phyloP scores from a whole-genome alignment of 2,113 vertebrate species.

The Gorilla gorilla region DNA sequence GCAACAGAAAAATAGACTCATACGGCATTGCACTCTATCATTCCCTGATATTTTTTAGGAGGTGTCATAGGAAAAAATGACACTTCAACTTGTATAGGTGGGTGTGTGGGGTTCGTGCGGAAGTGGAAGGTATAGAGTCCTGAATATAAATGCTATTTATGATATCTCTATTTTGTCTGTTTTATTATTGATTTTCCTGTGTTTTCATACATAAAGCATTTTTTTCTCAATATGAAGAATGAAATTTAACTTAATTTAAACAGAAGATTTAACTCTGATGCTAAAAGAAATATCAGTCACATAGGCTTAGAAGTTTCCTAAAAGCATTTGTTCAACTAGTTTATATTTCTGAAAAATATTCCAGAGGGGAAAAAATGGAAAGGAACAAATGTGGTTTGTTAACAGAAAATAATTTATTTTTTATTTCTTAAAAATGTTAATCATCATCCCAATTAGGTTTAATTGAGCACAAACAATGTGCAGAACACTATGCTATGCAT shows the following conservation, averaged over 20 bases:
- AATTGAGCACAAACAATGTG: conserved; percentile 21
- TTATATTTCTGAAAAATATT: conserved; percentile 29
- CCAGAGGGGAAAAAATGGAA: not conserved
- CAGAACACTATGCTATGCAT: not conserved
- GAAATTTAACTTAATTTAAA: conserved; percentile 23
- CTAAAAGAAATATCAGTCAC: not conserved
- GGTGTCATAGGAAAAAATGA: conserved; percentile 32
- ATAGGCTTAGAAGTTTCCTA: not conserved
- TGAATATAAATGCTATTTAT: not conserved
- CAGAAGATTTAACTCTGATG: not conserved
- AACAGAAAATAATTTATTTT: not conserved
- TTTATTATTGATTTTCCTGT: not conserved
- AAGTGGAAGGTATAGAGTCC: not conserved
- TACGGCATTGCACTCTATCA: conserved; percentile 43
- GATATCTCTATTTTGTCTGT: not conserved
- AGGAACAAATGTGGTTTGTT: not conserved
- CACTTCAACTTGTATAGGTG: not conserved
- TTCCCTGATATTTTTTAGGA: conserved; percentile 46
- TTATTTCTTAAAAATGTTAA: conserved; percentile 8
- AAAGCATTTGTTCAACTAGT: not conserved
- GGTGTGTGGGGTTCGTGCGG: not conserved
- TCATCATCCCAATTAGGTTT: conserved; percentile 18
- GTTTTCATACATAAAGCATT: not conserved
- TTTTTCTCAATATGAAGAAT: not conserved
- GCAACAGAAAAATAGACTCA: conserved; percentile 70